Evolutionary conservation across 2,797 vertebrate genomes (phyloP).

Genomic region (Lithobates pipiens): DNA sequence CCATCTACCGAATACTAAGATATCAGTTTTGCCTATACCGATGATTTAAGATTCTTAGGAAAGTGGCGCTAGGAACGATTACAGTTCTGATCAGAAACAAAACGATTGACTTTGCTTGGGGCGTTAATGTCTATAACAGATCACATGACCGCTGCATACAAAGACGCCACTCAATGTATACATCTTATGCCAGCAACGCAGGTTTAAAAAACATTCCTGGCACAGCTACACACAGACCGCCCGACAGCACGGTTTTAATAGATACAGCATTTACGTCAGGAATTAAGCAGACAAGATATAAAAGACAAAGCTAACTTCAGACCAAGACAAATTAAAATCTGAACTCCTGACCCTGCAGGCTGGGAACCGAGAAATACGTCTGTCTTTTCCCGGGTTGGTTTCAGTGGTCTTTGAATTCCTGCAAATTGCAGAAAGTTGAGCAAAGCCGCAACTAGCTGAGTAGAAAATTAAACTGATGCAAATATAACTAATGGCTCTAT

Average conservation of each 20-base stretch:
- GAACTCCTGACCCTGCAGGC: conserved; percentile 41
- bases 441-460: conserved; percentile 42
- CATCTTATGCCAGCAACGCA: conserved; percentile 29
- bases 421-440: conserved; percentile 37
- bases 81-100: not conserved
- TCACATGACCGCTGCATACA: not conserved
- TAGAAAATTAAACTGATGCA: conserved; percentile 48
- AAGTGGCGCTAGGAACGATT: not conserved
- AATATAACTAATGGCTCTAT: conserved; percentile 50
- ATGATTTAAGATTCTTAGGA: too few relatives aligned
- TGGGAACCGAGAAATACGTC: conserved; percentile 42
- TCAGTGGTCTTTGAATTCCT: conserved; percentile 35
- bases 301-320: conserved; percentile 45
- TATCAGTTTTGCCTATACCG: too few relatives aligned
- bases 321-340: conserved; percentile 57
- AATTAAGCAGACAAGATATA: conserved; percentile 46
- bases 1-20: too few relatives aligned
- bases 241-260: conserved; percentile 33
- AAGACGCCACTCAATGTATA: not conserved
- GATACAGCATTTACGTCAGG: conserved; percentile 51
- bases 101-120: not conserved
- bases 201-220: not conserved
- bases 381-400: conserved; percentile 34
- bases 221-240: conserved; percentile 25
- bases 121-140: not conserved